Evolutionary conservation across 2,113 vertebrate species (phyloP), one percentile per base, ranked within the genome.

Genomic region (Varanus salvator): DNA sequence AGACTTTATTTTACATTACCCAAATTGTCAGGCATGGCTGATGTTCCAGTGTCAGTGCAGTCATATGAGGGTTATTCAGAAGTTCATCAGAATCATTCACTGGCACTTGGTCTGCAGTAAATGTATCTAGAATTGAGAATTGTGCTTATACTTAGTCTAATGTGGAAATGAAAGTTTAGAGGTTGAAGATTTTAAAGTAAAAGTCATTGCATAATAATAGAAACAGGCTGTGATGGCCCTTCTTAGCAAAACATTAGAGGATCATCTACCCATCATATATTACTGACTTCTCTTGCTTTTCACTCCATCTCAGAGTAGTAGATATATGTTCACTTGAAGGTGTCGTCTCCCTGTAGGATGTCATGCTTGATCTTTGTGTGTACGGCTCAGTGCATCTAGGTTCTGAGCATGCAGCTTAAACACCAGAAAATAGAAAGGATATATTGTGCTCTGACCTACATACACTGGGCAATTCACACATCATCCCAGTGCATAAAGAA

Each of bases 41-140:
- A 92, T 87, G 54, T 86, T 95, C 71, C 71, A 87, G 6, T 74
- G 34, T 64, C n/a, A 64, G 12, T 60, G n/a, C 9, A 64, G 9
- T 52, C 31, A n/a, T 82, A 64, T 23, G 19, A 3, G 3, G 64
- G 76, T 48, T 27, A 50, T 6, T 38, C 29, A 25, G 57, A 66
- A 80, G 19, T 34, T 15, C 15, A 29, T 80, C 23, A 34, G 57
- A 19, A 5, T 57, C 7, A 66, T 57, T 34, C 8, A 21, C 4
- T 64, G 19, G 19, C 3, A 8, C 80, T 38, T 38, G 21, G 31
- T 50, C n/a, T 31, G n/a, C 23, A 60, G 38, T 78, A 77, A 77
- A 29, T 77, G 17, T 48, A 17, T 1, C 48, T 78, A 77, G 29
- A 31, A 31, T 83, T 38, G 29, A 77, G 29, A 31, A 31, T 83